A percentile compares a stretch with the other conserved stretches of the same genome.
These are phyloP conservation scores for Hylyphantes graminicola DNA, from an alignment of 1,140 invertebrate genomes.

Conservation along the genomic window DNA sequence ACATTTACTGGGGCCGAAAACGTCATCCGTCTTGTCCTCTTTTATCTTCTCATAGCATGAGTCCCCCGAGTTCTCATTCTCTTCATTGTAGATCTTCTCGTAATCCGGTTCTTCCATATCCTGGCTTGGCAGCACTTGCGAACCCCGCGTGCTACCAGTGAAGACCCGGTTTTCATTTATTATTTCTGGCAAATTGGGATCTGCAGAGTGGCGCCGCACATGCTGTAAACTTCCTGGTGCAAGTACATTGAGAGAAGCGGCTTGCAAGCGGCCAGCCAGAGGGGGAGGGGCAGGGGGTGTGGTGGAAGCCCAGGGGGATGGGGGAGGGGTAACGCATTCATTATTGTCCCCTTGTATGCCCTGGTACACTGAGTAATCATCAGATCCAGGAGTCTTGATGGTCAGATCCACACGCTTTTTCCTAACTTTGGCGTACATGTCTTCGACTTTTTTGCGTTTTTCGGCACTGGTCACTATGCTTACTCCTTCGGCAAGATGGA, in stretches of 20 bases:
- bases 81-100: constrained; percentile 54
- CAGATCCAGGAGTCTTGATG: constrained; percentile 24
- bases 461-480: constrained; percentile 45
- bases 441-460: constrained; percentile 74
- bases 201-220: constrained; percentile 33
- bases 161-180: constrained; percentile 35
- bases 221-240: constrained; percentile 35
- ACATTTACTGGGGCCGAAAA: background rate
- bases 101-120: constrained; percentile 43
- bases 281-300: constrained; percentile 49
- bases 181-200: constrained; percentile 39
- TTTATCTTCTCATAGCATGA: constrained; percentile 57
- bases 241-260: constrained; percentile 42
- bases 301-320: constrained; percentile 49
- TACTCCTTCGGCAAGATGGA: constrained; percentile 56
- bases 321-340: constrained; percentile 42
- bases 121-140: background rate
- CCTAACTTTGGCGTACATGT: constrained; percentile 86
- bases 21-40: constrained; percentile 17
- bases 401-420: constrained; percentile 61
- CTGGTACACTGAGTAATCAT: constrained; percentile 32
- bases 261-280: constrained; percentile 39
- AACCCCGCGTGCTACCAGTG: constrained; percentile 22
- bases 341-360: constrained; percentile 17
- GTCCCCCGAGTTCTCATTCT: constrained; percentile 38